These are phyloP conservation scores for Archaeoteleia sp. DNA, from an alignment of 2,888 invertebrate species.

Conservation along the genomic window DNA sequence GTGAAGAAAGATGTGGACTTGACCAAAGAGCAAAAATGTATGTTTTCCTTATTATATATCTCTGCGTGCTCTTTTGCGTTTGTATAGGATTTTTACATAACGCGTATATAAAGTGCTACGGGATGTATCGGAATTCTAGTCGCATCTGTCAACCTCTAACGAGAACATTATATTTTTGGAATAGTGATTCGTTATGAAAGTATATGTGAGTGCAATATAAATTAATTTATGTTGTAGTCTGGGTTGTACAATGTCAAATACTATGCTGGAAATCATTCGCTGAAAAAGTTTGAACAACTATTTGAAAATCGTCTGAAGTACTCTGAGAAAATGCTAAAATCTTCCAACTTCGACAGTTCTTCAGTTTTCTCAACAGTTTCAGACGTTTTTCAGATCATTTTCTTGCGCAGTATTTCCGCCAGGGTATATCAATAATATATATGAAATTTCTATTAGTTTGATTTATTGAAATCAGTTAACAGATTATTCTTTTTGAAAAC, in stretches of 20 bases:
- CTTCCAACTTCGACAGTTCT: too few species aligned
- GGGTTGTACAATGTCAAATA: too few species aligned
- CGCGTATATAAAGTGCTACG: constrained; percentile 39
- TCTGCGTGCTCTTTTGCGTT: constrained; percentile 26
- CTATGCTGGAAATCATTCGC: too few species aligned
- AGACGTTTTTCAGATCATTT: too few species aligned
- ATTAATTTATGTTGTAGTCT: too few species aligned
- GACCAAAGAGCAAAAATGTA: constrained; percentile 40
- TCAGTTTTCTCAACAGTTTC: too few species aligned
- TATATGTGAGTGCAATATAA: constrained; percentile 27
- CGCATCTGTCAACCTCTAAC: constrained; percentile 17
- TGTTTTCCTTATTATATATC: constrained; percentile 43
- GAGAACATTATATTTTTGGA: constrained; percentile 11
- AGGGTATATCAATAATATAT: too few species aligned
- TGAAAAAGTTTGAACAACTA: too few species aligned
- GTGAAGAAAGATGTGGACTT: constrained; percentile 20
- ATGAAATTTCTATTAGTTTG: constrained; percentile 1
- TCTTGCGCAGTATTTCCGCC: too few species aligned
- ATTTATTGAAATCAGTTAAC: neutral
- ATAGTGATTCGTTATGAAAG: constrained; percentile 21
- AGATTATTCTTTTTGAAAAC: neutral
- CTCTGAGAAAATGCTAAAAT: too few species aligned
- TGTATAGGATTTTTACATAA: constrained; percentile 31
- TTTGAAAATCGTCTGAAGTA: too few species aligned
- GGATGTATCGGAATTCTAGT: constrained; percentile 23